Evolutionary conservation across 2,797 vertebrate genomes (phyloP), one percentile per base, ranked within the genome.

Genomic region (Paramormyrops hopkinsi): DNA sequence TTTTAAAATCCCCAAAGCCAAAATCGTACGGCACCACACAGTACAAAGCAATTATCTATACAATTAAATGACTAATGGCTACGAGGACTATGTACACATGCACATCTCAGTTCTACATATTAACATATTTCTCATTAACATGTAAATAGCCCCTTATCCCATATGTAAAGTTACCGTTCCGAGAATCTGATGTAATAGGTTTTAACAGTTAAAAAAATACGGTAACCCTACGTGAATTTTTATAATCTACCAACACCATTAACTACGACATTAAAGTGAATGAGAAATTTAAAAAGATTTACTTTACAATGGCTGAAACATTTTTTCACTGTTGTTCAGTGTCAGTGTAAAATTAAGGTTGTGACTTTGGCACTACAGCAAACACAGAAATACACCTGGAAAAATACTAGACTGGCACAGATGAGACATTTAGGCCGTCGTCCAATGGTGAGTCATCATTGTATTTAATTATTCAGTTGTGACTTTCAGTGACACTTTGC

Each of bases 141-240:
- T 92, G 91, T 96, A 94, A 94, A 94, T 96, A 97, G 96, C 96
- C 96, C 96, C 96, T 96, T 97, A 92, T 96, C 95, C 96, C 96
- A 94, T 95, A 93, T 94, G 95, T 95, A 94, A 96, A 95, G 94
- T 95, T 94, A 93, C 92, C 88, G 92, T 95, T 94, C 95, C 94
- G 90, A 95, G 94, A 96, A 96, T 94, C 94, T 95, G 95, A 95
- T 95, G 93, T 95, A 93, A 96, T 96, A 93, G 76, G 41, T 22
- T 46, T n/a, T 82, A 82, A 82, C 41, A 82, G 76, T 82, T 95
- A 96, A 96, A 95, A 96, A 96, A 96, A 96, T 97, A 96, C 94
- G 96, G 94, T 95, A 94, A 95, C 93, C 93, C 93, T 95, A 94
- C 93, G 92, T 93, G 93, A 94, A 89, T 89, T 86, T 90, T 90